These are phyloP conservation scores for Petromus typicus DNA, from an alignment of 2,113 vertebrate genomes.

Conservation along the genomic window DNA sequence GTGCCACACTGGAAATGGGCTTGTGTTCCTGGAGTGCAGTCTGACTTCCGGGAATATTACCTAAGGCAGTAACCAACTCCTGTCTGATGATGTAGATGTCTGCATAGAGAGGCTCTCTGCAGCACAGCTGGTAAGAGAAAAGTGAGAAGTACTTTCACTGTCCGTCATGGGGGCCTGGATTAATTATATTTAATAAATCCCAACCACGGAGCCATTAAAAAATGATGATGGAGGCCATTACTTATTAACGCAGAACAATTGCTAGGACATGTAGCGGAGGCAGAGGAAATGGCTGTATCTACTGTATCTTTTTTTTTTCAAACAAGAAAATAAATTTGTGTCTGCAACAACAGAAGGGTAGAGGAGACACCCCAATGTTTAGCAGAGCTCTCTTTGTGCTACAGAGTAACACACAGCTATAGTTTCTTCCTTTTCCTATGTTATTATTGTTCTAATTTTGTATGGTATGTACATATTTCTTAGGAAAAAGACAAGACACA, in stretches of 20 bases:
- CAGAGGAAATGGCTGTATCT: neutral
- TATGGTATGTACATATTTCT: neutral
- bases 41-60: fast-evolving
- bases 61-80: neutral
- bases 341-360: neutral
- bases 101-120: too few species aligned
- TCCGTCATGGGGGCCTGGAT: neutral
- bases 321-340: too few species aligned
- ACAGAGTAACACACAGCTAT: fast-evolving
- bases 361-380: fast-evolving
- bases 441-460: neutral
- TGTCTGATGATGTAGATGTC: neutral
- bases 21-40: neutral
- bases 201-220: neutral
- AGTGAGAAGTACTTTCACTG: neutral
- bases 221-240: neutral
- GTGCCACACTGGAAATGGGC: too few species aligned
- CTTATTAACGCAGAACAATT: neutral
- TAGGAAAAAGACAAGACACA: neutral
- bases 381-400: neutral
- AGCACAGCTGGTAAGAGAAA: neutral
- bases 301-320: neutral
- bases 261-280: fast-evolving
- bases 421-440: neutral
- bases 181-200: conserved; percentile 41